Evolutionary conservation across 2,113 vertebrate species (phyloP).

Genomic region (Rattus norvegicus): GRCr8 NC_086020.1:77749001-77749500

Average conservation of each 20-base stretch:
- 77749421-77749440: neutral
- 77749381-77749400: neutral
- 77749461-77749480: neutral
- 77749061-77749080: neutral
- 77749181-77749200: neutral
- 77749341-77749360: neutral
- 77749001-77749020: neutral
- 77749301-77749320: neutral
- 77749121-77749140: neutral
- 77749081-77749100: slow-evolving; percentile 19
- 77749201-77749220: neutral
- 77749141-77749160: neutral
- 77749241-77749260: neutral
- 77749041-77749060: neutral
- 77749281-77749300: neutral
- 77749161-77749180: neutral
- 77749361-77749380: neutral
- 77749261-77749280: neutral
- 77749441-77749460: neutral
- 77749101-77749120: neutral
- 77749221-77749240: neutral
- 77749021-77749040: neutral
- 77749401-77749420: neutral
- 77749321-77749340: neutral
- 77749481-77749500: neutral